Conservation (phyloP, 2,113 vertebrate genomes). For the Oreochromis tanganicae region DNA sequence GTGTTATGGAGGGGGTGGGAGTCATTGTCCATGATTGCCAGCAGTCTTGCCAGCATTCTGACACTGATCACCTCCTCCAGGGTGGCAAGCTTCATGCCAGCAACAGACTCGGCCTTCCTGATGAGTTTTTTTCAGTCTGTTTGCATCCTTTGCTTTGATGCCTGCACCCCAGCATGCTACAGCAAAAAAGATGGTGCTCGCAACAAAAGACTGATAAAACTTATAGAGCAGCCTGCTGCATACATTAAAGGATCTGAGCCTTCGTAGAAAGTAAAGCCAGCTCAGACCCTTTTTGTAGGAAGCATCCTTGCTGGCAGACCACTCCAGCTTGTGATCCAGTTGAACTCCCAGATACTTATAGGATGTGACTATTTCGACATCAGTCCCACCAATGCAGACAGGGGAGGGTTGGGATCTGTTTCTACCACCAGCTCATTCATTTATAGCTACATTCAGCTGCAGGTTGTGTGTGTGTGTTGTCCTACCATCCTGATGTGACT, state of each 20-base stretch:
- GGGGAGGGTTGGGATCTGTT: not conserved
- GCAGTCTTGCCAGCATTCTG: too few species aligned
- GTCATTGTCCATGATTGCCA: too few species aligned
- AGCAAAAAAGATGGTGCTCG: not conserved
- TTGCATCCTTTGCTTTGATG: not conserved
- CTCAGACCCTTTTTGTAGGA: not conserved
- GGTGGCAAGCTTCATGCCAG: not conserved
- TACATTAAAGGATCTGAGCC: not conserved
- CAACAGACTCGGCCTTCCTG: not conserved
- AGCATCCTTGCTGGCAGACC: not conserved
- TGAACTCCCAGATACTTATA: not conserved
- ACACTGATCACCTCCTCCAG: too few species aligned
- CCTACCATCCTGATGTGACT: constrained; percentile 80
- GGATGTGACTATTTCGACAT: not conserved
- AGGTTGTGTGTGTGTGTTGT: not conserved
- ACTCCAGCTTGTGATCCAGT: not conserved
- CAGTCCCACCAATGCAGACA: not conserved
- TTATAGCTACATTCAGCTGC: not conserved
- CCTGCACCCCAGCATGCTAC: not conserved
- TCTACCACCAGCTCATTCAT: not conserved
- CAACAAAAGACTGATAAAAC: not conserved
- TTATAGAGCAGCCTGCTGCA: not conserved
- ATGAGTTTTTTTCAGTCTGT: not conserved
- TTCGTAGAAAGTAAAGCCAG: not conserved
- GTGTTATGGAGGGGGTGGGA: too few species aligned